Base-by-base conservation (phyloP, 2,113 vertebrate genomes). In the Lophotis ruficrista region DNA sequence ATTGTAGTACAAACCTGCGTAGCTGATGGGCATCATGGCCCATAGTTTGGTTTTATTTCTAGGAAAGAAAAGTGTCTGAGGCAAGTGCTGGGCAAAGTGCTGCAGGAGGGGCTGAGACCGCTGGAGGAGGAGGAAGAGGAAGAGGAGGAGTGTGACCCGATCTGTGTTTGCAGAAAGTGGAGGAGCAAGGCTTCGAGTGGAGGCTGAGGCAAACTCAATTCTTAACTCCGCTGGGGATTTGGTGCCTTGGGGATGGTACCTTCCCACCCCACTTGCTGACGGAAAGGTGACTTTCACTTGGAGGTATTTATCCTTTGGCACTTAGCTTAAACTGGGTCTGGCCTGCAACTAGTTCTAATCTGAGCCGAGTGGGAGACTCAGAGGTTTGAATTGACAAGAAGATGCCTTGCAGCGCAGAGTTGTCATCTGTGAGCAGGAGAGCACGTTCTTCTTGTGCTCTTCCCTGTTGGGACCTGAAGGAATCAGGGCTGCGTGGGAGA, bases 401-500 rank as follows among this genome's bases (percentile, higher is more conserved):
- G 43, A 19, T 6, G 11, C 22, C 12, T 66, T 12, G 11, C 25
- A 51, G 65, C 7, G 18, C 23, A 21, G 37, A 45, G 21, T 6
- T 45, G 31, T 19, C 4, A 1, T 54, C 58, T 38, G 58, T 28
- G 73, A 79, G 58, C 51, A 21, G 19, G 27, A 37, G 24, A 30
- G 23, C 22, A 22, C 4, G 3, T 23, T 38, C 47, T 61, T 38
- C 72, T 54, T 7, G 0, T 31, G 20, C 10, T 54, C n/a, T 56
- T 30, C 31, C 31, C 50, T 24, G 14, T 14, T 24, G 51, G 57
- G 56, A 31, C 33, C 65, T 12, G 51, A 47, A 43, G 33, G 20
- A 18, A 10, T 6, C 8, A 3, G 43, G n/a, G 30, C 30, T 48
- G 43, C 1, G 4, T 6, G 7, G 24, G n/a, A 31, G 37, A 5